phyloP scores from a whole-genome alignment of 2,113 vertebrate genomes.

The Platysternon megacephalum region DNA sequence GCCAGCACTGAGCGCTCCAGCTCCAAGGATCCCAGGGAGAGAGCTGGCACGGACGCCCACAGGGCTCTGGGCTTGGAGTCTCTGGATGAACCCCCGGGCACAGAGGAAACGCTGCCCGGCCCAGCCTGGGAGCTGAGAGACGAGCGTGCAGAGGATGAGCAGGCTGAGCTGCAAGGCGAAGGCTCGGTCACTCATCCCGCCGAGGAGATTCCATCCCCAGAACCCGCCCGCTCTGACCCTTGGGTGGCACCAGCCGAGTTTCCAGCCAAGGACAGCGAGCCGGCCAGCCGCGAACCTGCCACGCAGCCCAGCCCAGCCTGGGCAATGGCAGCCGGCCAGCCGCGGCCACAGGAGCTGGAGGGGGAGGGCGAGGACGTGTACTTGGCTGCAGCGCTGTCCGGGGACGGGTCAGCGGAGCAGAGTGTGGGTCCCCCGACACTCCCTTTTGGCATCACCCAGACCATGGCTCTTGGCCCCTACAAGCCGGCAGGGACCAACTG shows the following conservation, averaged over 20 bases:
- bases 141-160: background rate
- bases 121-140: background rate
- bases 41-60: background rate
- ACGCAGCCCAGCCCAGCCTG: background rate
- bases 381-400: background rate
- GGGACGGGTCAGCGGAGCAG: background rate
- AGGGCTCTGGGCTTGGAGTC: background rate
- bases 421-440: background rate
- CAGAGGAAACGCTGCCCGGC: background rate
- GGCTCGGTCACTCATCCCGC: accelerated
- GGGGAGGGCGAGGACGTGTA: accelerated
- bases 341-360: accelerated
- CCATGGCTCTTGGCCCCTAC: background rate
- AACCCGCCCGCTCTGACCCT: accelerated
- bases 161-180: accelerated
- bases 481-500: background rate
- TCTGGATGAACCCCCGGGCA: background rate
- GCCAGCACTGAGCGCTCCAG: background rate
- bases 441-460: background rate
- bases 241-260: background rate
- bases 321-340: accelerated
- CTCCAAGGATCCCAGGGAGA: accelerated
- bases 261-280: background rate
- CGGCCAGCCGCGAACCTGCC: background rate
- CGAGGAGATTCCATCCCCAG: accelerated